These are phyloP conservation scores for Heteractis magnifica DNA, from an alignment of 92 coral and sea anemone species.

Conservation along the genomic window DNA sequence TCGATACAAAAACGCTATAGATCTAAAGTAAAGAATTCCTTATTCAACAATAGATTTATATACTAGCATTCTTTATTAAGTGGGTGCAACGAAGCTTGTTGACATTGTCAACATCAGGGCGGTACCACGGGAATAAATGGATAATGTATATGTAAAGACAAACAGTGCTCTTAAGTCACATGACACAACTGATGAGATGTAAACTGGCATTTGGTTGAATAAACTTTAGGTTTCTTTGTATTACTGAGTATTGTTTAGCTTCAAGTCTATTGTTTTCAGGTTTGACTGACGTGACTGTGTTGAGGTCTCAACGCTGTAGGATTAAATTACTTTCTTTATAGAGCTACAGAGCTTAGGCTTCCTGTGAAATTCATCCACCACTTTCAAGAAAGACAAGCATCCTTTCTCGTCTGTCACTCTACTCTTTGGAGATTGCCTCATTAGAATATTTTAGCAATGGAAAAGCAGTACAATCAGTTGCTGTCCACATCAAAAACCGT, in stretches of 20 bases:
- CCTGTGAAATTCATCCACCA: neutral
- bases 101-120: too few species aligned
- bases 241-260: too few species aligned
- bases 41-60: too few species aligned
- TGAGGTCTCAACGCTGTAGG: neutral
- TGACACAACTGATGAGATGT: too few species aligned
- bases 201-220: neutral
- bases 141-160: too few species aligned
- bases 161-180: too few species aligned
- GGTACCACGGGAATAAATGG: too few species aligned
- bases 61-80: too few species aligned
- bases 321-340: too few species aligned
- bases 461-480: conserved; percentile 59
- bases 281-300: neutral
- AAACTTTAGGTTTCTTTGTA: neutral
- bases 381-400: conserved; percentile 11
- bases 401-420: neutral
- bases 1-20: too few species aligned
- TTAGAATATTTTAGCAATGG: conserved; percentile 30
- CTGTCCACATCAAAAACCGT: conserved; percentile 54
- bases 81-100: too few species aligned
- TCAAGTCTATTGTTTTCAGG: neutral
- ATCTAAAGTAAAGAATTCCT: too few species aligned
- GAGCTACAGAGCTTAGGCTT: neutral
- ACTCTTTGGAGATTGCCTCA: conserved; percentile 7